Evolutionary conservation across 2,797 vertebrate species (phyloP).

Genomic region (Pseudochirops corinnae): DNA sequence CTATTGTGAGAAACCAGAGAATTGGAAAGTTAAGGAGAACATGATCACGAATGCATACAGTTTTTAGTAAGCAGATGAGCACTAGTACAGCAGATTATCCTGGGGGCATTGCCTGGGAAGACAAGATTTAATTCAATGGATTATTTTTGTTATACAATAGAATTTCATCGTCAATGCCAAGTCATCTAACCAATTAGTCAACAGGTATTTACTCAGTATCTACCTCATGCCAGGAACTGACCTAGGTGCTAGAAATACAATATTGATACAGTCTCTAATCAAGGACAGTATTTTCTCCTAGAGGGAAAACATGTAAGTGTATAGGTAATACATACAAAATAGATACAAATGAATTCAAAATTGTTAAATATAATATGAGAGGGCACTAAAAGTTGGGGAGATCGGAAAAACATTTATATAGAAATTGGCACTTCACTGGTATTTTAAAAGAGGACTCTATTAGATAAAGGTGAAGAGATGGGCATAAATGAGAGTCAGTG

Average conservation of each 20-base stretch:
- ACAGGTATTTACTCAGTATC: conserved; percentile 55
- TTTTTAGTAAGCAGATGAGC: not conserved
- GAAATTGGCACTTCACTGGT: not conserved
- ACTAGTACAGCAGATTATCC: not conserved
- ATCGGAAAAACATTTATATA: not conserved
- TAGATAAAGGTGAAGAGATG: not conserved
- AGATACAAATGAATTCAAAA: not conserved
- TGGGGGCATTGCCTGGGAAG: conserved; percentile 59
- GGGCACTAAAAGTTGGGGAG: not conserved
- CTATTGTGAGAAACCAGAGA: conserved; percentile 61
- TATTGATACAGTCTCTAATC: not conserved
- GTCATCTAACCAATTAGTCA: conserved; percentile 70
- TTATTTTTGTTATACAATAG: conserved; percentile 66
- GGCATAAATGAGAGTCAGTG: not conserved
- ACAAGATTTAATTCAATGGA: conserved; percentile 67
- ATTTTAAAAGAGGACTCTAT: not conserved
- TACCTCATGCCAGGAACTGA: conserved; percentile 65
- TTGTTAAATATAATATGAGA: not conserved
- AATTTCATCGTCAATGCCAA: conserved; percentile 70
- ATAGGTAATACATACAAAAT: not conserved
- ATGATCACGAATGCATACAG: conserved; percentile 57
- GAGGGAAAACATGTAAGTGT: not conserved
- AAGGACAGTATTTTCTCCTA: not conserved
- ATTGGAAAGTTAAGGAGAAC: conserved; percentile 53
- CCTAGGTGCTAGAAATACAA: not conserved